These are phyloP conservation scores for Neofelis nebulosa DNA, from an alignment of 2,113 vertebrate genomes.

Conservation along the genomic window DNA sequence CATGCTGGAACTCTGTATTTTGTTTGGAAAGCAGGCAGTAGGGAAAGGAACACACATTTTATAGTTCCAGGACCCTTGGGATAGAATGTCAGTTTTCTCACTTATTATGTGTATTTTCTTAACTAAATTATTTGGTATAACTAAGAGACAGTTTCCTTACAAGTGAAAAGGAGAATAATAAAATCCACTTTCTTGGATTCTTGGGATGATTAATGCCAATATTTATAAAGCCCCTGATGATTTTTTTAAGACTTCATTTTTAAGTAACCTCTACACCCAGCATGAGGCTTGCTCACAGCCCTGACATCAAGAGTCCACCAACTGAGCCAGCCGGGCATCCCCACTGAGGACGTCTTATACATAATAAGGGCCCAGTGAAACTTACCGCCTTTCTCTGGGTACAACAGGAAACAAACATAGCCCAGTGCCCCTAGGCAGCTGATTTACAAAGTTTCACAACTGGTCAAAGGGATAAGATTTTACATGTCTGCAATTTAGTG, in stretches of 20 bases:
- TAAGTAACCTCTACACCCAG: background rate
- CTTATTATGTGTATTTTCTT: background rate
- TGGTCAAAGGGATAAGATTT: background rate
- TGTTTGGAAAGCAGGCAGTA: background rate
- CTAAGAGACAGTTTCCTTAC: background rate
- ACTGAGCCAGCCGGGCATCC: background rate
- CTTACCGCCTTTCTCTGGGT: background rate
- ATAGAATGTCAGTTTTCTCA: background rate
- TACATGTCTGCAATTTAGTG: background rate
- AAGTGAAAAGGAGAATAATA: background rate
- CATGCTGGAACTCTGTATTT: background rate
- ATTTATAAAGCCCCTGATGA: background rate
- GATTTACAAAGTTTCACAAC: background rate
- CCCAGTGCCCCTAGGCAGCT: background rate
- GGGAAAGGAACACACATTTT: background rate
- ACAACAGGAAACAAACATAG: background rate
- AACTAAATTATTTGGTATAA: background rate
- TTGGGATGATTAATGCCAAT: background rate
- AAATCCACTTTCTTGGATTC: background rate
- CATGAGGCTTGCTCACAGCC: background rate
- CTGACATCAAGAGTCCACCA: background rate
- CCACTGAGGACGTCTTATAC: background rate
- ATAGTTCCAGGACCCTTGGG: background rate
- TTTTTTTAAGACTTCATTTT: background rate
- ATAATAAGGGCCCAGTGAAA: background rate